Evolutionary conservation across 2,113 vertebrate species (phyloP), one percentile per base, ranked within the genome.

Genomic region (Hystrix brachyura): DNA sequence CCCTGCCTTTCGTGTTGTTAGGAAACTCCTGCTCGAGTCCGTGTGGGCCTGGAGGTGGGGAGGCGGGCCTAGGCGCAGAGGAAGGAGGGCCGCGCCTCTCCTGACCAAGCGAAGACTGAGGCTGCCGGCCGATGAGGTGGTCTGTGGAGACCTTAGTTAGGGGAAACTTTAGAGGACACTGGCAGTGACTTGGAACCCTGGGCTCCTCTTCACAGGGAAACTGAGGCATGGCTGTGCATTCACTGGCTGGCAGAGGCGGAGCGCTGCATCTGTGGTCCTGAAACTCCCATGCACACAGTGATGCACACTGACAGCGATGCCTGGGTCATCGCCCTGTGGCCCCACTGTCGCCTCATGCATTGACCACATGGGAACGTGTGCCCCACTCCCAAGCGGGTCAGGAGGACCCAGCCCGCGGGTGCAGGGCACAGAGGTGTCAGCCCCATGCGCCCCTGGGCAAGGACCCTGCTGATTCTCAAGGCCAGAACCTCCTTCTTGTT

Each of bases 11-110:
- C 8, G 71, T 55, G 29, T 65, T 88, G 9, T 51, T 87, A 59
- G 18, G 4, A 88, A 87, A 27, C 51, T 87, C 51, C 32, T 46
- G 9, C 46, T 34, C 18, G n/a, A 32, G 71, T 79, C 79, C 46
- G 11, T 90, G 92, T 94, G 88, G 82, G 95, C 87, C 64, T 53
- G 55, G 69, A 32, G 82, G 90, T 23, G n/a, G 19, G 65, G 81
- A 88, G 92, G 14, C 60, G 71, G 72, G 43, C 72, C 12, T 46
- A 12, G 46, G 74, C 13, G 8, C 74, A 8, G 74, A n/a, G 29
- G 51, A 9, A 25, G 81, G 91, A 60, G 83, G 0, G 55, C 29
- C 51, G 43, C 81, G 80, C 67, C 71, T 94, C 62, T 95, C 85
- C 81, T 76, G 65, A 88, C 43, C 53, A 89, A 84, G 71, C 81